Evolutionary conservation across 1,140 invertebrate species (phyloP).

Genomic region (Pseudoatta argentina): DNA sequence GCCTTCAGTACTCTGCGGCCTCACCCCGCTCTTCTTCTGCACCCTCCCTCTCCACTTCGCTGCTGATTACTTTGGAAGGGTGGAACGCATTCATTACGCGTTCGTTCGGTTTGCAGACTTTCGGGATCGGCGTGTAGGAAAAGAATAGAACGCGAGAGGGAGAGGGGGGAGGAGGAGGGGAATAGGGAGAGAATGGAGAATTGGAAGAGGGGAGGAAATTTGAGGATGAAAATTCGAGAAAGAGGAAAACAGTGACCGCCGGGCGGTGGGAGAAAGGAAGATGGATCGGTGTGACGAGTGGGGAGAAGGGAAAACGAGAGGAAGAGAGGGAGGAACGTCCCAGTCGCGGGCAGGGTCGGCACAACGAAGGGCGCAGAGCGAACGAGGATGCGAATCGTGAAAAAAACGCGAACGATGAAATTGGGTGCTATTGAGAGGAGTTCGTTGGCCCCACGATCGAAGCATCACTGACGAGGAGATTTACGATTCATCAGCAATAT

Average conservation of each 20-base stretch:
- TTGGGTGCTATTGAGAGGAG: constrained; percentile 22
- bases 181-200: constrained; percentile 38
- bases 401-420: constrained; percentile 17
- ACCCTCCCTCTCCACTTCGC: background rate
- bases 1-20: background rate
- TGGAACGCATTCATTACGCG: constrained; percentile 79
- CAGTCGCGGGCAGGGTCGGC: constrained; percentile 58
- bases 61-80: constrained; percentile 73
- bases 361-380: constrained; percentile 77
- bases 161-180: background rate
- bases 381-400: constrained; percentile 53
- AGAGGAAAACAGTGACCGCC: constrained; percentile 62
- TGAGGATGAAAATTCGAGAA: constrained; percentile 64
- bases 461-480: constrained; percentile 41
- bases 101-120: constrained; percentile 77
- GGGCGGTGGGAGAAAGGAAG: constrained; percentile 56
- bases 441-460: constrained; percentile 17
- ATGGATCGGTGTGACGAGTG: constrained; percentile 82
- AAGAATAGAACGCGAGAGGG: background rate
- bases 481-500: constrained; percentile 34
- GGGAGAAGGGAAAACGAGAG: background rate
- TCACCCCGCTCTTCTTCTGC: background rate
- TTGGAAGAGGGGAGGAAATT: constrained; percentile 48
- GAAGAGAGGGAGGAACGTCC: constrained; percentile 45
- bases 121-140: constrained; percentile 61